Base-by-base conservation (phyloP, 2,888 invertebrate genomes). In the Achlya flavicornis region DNA sequence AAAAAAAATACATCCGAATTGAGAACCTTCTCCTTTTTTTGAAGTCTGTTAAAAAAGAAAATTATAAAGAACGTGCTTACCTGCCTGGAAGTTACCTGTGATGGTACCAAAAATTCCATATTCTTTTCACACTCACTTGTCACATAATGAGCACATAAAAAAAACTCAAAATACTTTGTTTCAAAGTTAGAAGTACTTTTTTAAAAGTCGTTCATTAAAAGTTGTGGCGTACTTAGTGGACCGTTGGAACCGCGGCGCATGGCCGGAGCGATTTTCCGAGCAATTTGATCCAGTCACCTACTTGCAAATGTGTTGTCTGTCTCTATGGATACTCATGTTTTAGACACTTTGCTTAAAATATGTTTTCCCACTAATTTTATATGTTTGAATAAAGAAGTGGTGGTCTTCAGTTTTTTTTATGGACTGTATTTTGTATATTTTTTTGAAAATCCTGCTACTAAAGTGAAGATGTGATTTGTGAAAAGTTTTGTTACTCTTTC, bases 201-300 rank as follows among this genome's bases (percentile, higher is more conserved):
- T 46, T 53, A 3, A 19, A 53, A 53, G 48, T 48, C 53, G 53
- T 53, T 53, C 53, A 19, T 53, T 53, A 53, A 53, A 53, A 53
- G 53, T 53, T 53, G 53, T 19, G 16, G 53, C 46, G 46, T 46
- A 46, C 10, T 53, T 19, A 19, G 53, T 53, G 19, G 19, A 53
- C 16, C 19, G 53, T 19, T 53, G 53, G 19, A 53, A 53, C 53
- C 19, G 19, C 16, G 53, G 53, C 19, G 53, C 53, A 19, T 10
- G 53, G 8, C 53, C 10, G 19, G 10, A 6, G 53, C 53, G 19
- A 53, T 53, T 53, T 19, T 53, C 16, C 53, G 53, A 19, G 53
- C 53, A 53, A 53, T 53, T 53, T 53, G 10, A 19, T 53, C 19
- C 53, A 53, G 53, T 46, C 46, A 46, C 46, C 19, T 7, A 53